Evolutionary conservation across 2,113 vertebrate genomes (phyloP).

Genomic region (Rhegmatorhina hoffmannsi): DNA sequence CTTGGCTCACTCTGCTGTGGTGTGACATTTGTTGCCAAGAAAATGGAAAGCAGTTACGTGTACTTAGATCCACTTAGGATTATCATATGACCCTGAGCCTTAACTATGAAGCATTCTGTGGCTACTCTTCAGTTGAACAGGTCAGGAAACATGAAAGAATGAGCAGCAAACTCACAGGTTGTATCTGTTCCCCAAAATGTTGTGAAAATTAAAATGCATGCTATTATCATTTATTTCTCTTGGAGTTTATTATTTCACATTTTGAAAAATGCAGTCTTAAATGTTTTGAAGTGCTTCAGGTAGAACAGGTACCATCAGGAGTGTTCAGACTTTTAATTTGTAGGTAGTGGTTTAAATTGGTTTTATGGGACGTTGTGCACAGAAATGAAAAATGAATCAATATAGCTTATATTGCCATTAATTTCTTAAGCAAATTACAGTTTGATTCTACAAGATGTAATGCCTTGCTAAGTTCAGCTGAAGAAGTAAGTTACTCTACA

Average conservation of each 20-base stretch:
- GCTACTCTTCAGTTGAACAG: neutral
- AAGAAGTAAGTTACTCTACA: neutral
- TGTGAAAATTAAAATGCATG: neutral
- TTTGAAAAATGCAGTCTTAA: neutral
- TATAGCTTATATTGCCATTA: neutral
- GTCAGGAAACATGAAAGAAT: neutral
- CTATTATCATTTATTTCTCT: neutral
- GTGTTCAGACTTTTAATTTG: neutral
- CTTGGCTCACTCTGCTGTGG: neutral
- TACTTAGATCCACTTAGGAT: neutral
- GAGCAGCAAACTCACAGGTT: neutral
- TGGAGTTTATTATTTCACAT: neutral
- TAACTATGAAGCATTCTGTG: neutral
- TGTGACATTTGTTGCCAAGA: neutral
- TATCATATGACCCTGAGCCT: neutral
- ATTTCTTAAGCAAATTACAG: neutral
- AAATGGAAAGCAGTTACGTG: neutral
- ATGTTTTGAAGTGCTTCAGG: neutral
- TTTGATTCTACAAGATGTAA: neutral
- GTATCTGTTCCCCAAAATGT: neutral
- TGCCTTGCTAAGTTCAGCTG: neutral
- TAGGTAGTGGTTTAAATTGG: neutral
- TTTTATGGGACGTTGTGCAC: neutral
- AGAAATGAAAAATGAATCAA: neutral
- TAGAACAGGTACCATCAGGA: neutral